A percentile compares a stretch with the other conserved stretches of the same genome.
Conservation (phyloP, 64 coral and sea anemone genomes). For the Orbicella faveolata region DNA sequence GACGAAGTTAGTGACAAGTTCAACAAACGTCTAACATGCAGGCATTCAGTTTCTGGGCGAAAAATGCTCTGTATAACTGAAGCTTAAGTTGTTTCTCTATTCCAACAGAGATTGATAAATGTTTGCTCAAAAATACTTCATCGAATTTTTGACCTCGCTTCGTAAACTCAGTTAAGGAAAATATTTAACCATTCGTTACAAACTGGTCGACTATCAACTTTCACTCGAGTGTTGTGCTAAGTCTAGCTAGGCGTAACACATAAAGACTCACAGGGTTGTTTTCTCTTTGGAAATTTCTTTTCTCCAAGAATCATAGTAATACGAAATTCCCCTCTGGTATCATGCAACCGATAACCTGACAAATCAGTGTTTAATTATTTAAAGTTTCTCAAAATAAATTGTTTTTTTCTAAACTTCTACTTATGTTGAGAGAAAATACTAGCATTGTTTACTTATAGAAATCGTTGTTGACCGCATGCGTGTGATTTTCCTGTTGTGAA, state of each 20-base stretch:
- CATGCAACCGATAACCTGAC: not conserved
- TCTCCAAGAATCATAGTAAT: not conserved
- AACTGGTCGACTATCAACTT: not conserved
- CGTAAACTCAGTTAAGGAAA: not conserved
- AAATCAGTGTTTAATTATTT: not conserved
- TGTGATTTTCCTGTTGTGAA: too few relatives aligned
- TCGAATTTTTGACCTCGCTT: not conserved
- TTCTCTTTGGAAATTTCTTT: too few relatives aligned
- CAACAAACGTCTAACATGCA: not conserved
- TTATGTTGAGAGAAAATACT: constrained; percentile 7
- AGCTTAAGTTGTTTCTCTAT: too few relatives aligned
- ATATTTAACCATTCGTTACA: not conserved
- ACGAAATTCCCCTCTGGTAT: not conserved
- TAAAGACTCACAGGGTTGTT: too few relatives aligned
- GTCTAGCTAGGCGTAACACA: not conserved
- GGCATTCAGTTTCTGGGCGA: not conserved
- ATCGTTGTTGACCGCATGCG: not conserved
- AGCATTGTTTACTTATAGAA: not conserved
- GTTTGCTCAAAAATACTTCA: not conserved
- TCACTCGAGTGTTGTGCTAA: not conserved
- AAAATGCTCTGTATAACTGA: too few relatives aligned
- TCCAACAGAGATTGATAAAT: not conserved
- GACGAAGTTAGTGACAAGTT: not conserved
- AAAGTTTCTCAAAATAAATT: not conserved
- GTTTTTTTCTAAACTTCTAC: not conserved